A percentile compares a stretch with the other conserved stretches of the same genome.
Conservation (phyloP, 2,888 invertebrate genomes). For the Adelognathus sp. region DNA sequence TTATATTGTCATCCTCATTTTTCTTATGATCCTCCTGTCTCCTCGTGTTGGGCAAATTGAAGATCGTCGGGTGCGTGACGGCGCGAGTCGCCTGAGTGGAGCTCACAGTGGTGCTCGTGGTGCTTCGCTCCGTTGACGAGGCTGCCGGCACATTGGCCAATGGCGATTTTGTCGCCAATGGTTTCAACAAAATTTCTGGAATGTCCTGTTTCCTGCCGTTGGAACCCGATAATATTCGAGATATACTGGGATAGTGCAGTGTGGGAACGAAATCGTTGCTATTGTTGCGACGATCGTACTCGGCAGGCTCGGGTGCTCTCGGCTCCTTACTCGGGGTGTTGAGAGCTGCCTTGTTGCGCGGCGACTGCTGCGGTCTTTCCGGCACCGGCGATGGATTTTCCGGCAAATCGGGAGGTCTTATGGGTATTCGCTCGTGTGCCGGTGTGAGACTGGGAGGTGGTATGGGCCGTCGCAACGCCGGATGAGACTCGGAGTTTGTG, state of each 20-base stretch:
- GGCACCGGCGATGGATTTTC: slow-evolving; percentile 72
- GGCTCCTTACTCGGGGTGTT: slow-evolving; percentile 72
- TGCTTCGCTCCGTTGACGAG: slow-evolving; percentile 73
- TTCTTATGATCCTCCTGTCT: slow-evolving; percentile 68
- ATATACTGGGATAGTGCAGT: slow-evolving; percentile 91
- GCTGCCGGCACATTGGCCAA: slow-evolving; percentile 81
- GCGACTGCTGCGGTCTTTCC: slow-evolving; percentile 68
- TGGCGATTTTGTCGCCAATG: slow-evolving; percentile 76
- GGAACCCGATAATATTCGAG: slow-evolving; percentile 92
- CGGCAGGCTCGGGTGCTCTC: slow-evolving; percentile 59
- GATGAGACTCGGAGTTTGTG: slow-evolving; percentile 83
- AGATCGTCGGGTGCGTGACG: slow-evolving; percentile 77
- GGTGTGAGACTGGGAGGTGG: slow-evolving; percentile 93
- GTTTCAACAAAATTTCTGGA: slow-evolving; percentile 87
- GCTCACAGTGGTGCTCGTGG: slow-evolving; percentile 64
- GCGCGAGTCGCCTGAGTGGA: slow-evolving; percentile 58
- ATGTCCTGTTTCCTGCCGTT: slow-evolving; percentile 92
- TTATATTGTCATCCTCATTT: slow-evolving; percentile 70
- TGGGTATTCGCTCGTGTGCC: slow-evolving; percentile 92
- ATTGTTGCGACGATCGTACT: slow-evolving; percentile 70
- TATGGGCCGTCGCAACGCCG: slow-evolving; percentile 85
- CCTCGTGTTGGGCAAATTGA: slow-evolving; percentile 76
- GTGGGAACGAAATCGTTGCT: slow-evolving; percentile 87
- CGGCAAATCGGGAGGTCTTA: slow-evolving; percentile 86
- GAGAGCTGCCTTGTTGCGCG: slow-evolving; percentile 71